Percentiles rank a stretch among this genome's conserved stretches.
phyloP scores from a whole-genome alignment of 2,797 vertebrate genomes.

The Rallus crepitans region DNA sequence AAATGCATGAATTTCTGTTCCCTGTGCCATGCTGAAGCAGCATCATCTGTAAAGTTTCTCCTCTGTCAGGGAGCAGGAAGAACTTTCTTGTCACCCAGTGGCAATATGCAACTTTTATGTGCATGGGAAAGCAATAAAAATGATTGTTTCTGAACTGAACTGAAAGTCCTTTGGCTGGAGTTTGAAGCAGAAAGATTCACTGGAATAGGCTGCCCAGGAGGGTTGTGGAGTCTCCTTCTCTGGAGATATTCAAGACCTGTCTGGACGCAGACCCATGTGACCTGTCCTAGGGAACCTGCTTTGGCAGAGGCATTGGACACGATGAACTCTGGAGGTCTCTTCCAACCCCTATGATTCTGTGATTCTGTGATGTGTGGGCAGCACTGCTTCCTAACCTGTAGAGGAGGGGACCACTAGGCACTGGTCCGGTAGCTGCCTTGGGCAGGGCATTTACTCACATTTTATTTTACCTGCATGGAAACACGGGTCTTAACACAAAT shows the following conservation, averaged over 20 bases:
- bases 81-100: constrained; percentile 43
- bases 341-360: too few relatives aligned
- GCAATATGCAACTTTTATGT: constrained; percentile 23
- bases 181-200: not conserved
- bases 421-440: not conserved
- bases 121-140: constrained; percentile 45
- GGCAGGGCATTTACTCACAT: not conserved
- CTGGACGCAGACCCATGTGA: too few relatives aligned
- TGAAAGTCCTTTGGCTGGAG: not conserved
- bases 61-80: not conserved
- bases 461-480: not conserved
- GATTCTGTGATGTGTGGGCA: not conserved
- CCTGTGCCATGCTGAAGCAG: not conserved
- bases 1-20: not conserved
- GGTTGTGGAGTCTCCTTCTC: too few relatives aligned
- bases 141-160: not conserved
- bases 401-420: not conserved
- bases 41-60: constrained; percentile 5
- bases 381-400: not conserved
- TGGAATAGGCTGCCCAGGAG: too few relatives aligned
- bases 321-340: too few relatives aligned
- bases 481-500: not conserved
- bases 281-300: too few relatives aligned
- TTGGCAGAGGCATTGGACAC: too few relatives aligned
- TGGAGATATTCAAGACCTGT: too few relatives aligned